These are phyloP conservation scores for Vicugna pacos DNA, from an alignment of 2,113 vertebrate species.

Conservation along the genomic window DNA sequence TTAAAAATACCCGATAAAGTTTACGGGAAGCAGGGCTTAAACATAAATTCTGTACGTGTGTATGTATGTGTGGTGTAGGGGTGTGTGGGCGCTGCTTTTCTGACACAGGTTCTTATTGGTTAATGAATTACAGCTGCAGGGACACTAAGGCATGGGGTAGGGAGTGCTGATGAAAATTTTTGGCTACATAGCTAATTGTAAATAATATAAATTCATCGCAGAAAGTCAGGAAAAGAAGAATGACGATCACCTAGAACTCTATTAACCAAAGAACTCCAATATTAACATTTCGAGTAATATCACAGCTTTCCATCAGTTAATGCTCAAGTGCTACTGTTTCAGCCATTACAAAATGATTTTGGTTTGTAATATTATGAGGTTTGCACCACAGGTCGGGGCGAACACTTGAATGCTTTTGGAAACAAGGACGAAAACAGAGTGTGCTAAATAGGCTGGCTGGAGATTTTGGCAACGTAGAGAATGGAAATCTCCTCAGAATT, in stretches of 20 bases:
- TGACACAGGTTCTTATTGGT: not conserved
- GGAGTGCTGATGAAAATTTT: not conserved
- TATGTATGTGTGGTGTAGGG: too few relatives aligned
- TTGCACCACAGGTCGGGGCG: not conserved
- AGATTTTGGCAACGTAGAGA: not conserved
- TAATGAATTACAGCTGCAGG: not conserved
- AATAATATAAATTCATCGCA: not conserved
- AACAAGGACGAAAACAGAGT: not conserved
- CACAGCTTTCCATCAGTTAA: not conserved
- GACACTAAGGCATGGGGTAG: not conserved
- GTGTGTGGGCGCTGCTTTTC: not conserved
- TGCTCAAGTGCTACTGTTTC: not conserved
- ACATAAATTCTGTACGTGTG: not conserved
- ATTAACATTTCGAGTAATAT: slow-evolving; percentile 4
- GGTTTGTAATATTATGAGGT: not conserved
- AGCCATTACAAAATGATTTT: not conserved
- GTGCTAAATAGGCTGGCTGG: not conserved
- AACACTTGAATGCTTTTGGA: not conserved
- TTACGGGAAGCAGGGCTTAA: not conserved
- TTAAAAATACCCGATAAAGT: not conserved
- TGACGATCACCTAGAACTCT: not conserved
- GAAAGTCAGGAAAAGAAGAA: not conserved
- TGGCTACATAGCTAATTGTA: not conserved
- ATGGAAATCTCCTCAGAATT: not conserved
- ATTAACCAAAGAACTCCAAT: not conserved